A percentile compares a stretch with the other conserved stretches of the same genome.
These are phyloP conservation scores for Marmota monax DNA, from an alignment of 2,113 vertebrate genomes.

Conservation along the genomic window DNA sequence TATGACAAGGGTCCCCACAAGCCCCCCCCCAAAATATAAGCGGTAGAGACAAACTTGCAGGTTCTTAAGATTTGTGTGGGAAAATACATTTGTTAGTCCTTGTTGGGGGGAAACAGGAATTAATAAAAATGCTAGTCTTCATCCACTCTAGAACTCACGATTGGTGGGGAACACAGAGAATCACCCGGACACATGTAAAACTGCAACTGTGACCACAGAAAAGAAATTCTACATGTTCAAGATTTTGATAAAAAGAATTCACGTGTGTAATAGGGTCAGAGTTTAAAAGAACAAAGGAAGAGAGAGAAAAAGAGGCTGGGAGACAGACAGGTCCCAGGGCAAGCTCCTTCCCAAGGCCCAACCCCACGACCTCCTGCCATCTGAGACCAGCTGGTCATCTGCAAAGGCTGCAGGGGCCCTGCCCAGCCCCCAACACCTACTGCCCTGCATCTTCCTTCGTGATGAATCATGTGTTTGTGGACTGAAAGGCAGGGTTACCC, in stretches of 20 bases:
- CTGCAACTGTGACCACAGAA: neutral
- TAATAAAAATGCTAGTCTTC: neutral
- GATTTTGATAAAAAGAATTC: neutral
- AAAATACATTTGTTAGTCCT: neutral
- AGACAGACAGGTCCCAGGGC: neutral
- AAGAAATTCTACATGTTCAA: neutral
- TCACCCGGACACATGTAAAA: neutral
- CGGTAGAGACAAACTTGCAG: neutral
- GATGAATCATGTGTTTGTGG: conserved; percentile 70
- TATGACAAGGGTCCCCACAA: neutral
- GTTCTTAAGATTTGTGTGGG: neutral
- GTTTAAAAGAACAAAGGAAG: neutral
- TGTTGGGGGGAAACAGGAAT: neutral
- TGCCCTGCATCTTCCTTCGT: neutral
- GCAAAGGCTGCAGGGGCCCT: neutral
- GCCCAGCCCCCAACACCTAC: neutral
- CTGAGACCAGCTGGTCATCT: neutral
- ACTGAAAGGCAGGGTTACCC: conserved; percentile 51
- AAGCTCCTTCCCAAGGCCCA: neutral
- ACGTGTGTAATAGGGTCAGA: neutral
- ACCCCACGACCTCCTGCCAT: neutral
- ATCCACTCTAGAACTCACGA: neutral
- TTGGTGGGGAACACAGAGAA: neutral
- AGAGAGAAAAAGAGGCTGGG: neutral
- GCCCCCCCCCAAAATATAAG: neutral